Percentiles rank a stretch among this genome's conserved stretches.
Evolutionary conservation across 2,113 vertebrate species (phyloP).

Genomic region (Anolis carolinensis): DNA sequence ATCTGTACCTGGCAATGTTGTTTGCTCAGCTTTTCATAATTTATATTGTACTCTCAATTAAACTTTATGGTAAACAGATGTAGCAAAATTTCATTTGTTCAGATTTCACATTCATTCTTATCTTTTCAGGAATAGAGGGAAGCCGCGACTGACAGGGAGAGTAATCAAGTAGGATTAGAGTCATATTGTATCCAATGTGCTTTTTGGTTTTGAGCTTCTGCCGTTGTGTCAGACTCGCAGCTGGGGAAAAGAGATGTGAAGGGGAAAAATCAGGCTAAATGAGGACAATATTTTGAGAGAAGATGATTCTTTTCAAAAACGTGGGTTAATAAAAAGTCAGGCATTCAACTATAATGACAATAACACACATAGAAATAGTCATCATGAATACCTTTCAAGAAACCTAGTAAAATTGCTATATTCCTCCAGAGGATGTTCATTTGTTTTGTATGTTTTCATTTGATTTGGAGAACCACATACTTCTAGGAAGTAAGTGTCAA

Average conservation of each 20-base stretch:
- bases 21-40: not conserved
- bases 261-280: conserved; percentile 13
- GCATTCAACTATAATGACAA: not conserved
- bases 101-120: conserved; percentile 39
- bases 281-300: conserved; percentile 13
- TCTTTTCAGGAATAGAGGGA: conserved; percentile 30
- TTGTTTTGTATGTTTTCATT: not conserved
- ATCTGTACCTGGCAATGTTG: not conserved
- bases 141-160: conserved; percentile 5
- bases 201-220: conserved; percentile 35
- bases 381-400: not conserved
- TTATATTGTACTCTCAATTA: conserved; percentile 9
- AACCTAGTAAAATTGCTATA: not conserved
- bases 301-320: not conserved
- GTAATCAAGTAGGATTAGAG: conserved; percentile 29
- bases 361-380: not conserved
- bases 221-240: not conserved
- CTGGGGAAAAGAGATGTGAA: not conserved
- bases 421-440: not conserved
- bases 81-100: not conserved
- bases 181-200: not conserved
- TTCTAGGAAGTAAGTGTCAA: too few relatives aligned
- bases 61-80: conserved; percentile 25
- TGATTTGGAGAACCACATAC: not conserved
- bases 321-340: conserved; percentile 4